phyloP scores from a whole-genome alignment of 1,140 invertebrate genomes.

The Procambarus virginalis region DNA sequence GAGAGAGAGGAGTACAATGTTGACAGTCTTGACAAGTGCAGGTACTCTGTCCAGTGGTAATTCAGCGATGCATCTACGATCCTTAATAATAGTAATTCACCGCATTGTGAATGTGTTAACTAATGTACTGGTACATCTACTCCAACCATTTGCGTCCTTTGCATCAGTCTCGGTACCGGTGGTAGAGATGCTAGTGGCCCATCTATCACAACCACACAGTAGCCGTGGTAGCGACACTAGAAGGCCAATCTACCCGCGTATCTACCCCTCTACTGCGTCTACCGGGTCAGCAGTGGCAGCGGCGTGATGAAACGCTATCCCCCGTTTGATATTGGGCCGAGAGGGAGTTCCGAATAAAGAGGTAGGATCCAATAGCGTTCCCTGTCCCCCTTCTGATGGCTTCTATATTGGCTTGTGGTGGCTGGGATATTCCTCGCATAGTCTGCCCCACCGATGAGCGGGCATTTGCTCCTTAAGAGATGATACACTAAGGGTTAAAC shows the following conservation, averaged over 20 bases:
- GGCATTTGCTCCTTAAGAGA: slow-evolving; percentile 51
- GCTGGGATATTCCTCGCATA: slow-evolving; percentile 56
- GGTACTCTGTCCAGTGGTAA: too few species aligned
- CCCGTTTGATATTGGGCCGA: slow-evolving; percentile 65
- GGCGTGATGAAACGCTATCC: slow-evolving; percentile 65
- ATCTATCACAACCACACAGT: too few species aligned
- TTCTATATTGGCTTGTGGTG: slow-evolving; percentile 69
- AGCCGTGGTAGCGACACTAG: too few species aligned
- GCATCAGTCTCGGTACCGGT: too few species aligned
- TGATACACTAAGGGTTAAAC: slow-evolving; percentile 37
- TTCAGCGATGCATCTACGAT: too few species aligned
- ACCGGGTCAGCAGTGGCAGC: slow-evolving; percentile 27
- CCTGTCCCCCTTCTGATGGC: slow-evolving; percentile 67
- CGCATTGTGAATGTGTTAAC: too few species aligned
- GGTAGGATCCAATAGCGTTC: slow-evolving; percentile 65
- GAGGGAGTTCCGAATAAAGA: slow-evolving; percentile 66
- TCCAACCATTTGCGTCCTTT: too few species aligned
- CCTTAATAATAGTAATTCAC: too few species aligned
- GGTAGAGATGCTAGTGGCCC: too few species aligned
- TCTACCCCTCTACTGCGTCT: neutral
- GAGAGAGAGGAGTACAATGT: too few species aligned
- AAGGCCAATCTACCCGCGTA: neutral
- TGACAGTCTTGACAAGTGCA: too few species aligned
- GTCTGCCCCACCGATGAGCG: slow-evolving; percentile 23
- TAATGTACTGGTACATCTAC: too few species aligned